Evolutionary conservation across 2,113 vertebrate species (phyloP), one percentile per base, ranked within the genome.

Genomic region (Meriones unguiculatus): DNA sequence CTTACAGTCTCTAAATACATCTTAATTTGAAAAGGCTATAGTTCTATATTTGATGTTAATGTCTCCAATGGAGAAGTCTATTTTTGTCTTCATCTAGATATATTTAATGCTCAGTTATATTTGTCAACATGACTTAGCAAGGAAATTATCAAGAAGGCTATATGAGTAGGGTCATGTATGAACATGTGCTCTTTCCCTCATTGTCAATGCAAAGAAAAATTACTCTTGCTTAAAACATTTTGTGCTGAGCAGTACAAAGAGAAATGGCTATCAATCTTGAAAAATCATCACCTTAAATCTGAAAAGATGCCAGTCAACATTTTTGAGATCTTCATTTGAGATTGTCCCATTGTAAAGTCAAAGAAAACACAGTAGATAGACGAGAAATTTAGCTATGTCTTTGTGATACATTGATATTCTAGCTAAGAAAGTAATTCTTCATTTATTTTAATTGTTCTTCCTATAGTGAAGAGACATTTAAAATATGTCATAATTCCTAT

Each of bases 391-490:
- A 89, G 12, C 90, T 93, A 41, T 22, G 65, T 91, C 30, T 52
- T 96, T 91, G 24, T 77, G 52, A 81, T 7, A 85, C 50, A 52
- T 50, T 54, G 32, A 81, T 86, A 93, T 77, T 86, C 57, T 22
- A 84, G 32, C n/a, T 93, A 84, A 91, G n/a, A 28, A 88, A 67
- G 2, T n/a, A 50, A n/a, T 54, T 67, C 1, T 90, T 30, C 28
- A 57, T 95, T 97, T 85, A 2, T 89, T 93, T 95, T 69, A 67
- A 91, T 92, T 86, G 76, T 93, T 95, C 35, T 97, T 91, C 84
- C n/a, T 65, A 59, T 65, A 94, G n/a, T 2, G 94, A 75, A 20
- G 59, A 93, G 30, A 62, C 15, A 95, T 46, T 89, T 91, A 97
- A 89, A 85, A 57, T 84, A 90, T 41, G 7, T 84, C 70, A 76